These are phyloP conservation scores for Anastatus disparis DNA, from an alignment of 1,140 invertebrate species.

Conservation along the genomic window DNA sequence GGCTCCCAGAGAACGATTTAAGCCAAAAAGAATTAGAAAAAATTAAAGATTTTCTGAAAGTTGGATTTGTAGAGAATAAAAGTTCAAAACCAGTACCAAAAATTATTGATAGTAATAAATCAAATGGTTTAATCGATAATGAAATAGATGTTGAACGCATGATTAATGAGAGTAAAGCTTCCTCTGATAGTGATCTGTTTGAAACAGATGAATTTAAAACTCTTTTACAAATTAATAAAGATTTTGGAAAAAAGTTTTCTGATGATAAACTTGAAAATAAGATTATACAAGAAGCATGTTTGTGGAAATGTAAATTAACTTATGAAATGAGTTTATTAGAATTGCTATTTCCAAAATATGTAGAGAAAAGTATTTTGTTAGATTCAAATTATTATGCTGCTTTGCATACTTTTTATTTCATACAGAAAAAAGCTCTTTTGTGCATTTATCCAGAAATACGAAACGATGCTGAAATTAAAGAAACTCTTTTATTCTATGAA, in stretches of 20 bases:
- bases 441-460: slow-evolving; percentile 58
- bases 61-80: slow-evolving; percentile 10
- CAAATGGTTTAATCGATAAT: background rate
- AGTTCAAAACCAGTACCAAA: too few relatives aligned
- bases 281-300: slow-evolving; percentile 42
- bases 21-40: slow-evolving; percentile 27
- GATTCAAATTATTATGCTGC: slow-evolving; percentile 45
- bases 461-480: slow-evolving; percentile 53
- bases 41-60: slow-evolving; percentile 34
- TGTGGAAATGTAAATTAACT: slow-evolving; percentile 56
- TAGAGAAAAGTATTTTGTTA: slow-evolving; percentile 43
- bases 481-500: slow-evolving; percentile 51
- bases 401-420: slow-evolving; percentile 50
- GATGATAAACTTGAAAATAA: slow-evolving; percentile 33
- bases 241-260: slow-evolving; percentile 3
- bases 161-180: slow-evolving; percentile 15
- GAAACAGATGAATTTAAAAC: slow-evolving; percentile 31
- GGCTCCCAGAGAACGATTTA: slow-evolving; percentile 36
- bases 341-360: slow-evolving; percentile 35
- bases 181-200: slow-evolving; percentile 19
- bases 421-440: slow-evolving; percentile 56
- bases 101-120: background rate
- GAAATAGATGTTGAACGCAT: slow-evolving; percentile 36
- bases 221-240: slow-evolving; percentile 9
- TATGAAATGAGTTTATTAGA: slow-evolving; percentile 54